Conservation (phyloP, 1,140 invertebrate species). For the Idris sp. region DNA sequence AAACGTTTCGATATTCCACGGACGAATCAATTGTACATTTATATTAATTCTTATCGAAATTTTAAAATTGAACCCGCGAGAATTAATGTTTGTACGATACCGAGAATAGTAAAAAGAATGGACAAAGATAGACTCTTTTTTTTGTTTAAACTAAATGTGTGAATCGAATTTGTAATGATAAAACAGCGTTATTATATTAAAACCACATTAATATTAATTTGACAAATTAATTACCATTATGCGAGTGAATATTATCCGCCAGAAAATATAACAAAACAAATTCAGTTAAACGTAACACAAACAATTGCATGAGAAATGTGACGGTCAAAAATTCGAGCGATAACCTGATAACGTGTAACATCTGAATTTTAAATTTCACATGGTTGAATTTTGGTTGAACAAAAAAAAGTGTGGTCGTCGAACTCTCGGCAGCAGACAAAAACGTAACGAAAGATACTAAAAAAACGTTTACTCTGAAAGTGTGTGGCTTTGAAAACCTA, state of each 20-base stretch:
- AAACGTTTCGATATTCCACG: conserved; percentile 15
- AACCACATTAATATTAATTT: conserved; percentile 25
- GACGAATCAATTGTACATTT: conserved; percentile 27
- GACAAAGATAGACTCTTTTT: conserved; percentile 2
- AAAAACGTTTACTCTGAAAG: conserved; percentile 9
- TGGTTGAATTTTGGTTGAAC: conserved; percentile 1
- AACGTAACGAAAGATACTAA: conserved; percentile 15
- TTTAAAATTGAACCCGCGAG: conserved; percentile 13
- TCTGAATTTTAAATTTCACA: conserved; percentile 21
- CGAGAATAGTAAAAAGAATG: background rate
- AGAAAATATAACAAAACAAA: conserved; percentile 17
- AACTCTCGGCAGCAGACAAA: conserved; percentile 15
- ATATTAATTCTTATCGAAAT: conserved; percentile 16
- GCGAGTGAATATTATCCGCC: conserved; percentile 1
- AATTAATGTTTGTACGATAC: conserved; percentile 13
- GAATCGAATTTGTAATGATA: too few species aligned
- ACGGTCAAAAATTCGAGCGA: too few species aligned
- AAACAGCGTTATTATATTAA: conserved; percentile 10
- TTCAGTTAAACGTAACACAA: conserved; percentile 26
- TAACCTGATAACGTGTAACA: conserved; percentile 30
- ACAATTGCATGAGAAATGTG: conserved; percentile 22
- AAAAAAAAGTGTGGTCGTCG: conserved; percentile 8
- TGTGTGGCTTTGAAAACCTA: conserved; percentile 38
- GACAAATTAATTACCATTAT: conserved; percentile 29
- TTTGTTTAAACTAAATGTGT: too few species aligned